These are phyloP conservation scores for Maniola jurtina DNA, from an alignment of 1,140 invertebrate genomes.

Conservation along the genomic window DNA sequence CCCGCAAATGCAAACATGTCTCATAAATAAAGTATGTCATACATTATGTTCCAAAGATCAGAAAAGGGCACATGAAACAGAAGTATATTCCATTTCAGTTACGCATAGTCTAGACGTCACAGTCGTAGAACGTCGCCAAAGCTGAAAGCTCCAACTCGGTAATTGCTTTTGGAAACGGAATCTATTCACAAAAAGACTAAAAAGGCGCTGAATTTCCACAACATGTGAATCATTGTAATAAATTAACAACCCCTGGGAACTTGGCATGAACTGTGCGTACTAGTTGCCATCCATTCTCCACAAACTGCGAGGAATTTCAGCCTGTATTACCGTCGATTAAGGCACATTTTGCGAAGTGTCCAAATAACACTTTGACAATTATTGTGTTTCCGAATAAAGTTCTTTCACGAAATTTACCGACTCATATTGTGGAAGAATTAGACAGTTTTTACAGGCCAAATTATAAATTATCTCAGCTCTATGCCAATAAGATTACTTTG, in stretches of 20 bases:
- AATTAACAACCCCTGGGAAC: constrained; percentile 30
- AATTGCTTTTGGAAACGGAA: constrained; percentile 35
- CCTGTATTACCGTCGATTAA: not conserved
- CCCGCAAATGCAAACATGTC: not conserved
- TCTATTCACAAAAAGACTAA: constrained; percentile 25
- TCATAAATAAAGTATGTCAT: not conserved
- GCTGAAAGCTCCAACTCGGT: constrained; percentile 26
- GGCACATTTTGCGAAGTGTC: not conserved
- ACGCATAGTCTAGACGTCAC: constrained; percentile 29
- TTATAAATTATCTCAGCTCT: not conserved
- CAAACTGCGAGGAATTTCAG: not conserved
- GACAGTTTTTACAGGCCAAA: not conserved
- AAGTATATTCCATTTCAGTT: constrained; percentile 15
- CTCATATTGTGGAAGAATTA: not conserved
- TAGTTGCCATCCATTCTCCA: constrained; percentile 2
- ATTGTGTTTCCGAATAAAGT: constrained; percentile 11
- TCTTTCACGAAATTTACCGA: constrained; percentile 8
- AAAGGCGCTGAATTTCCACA: constrained; percentile 22
- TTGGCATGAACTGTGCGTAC: constrained; percentile 29
- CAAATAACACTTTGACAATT: constrained; percentile 6
- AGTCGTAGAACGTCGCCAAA: constrained; percentile 29
- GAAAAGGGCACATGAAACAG: constrained; percentile 10
- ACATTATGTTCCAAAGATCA: not conserved
- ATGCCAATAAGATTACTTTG: not conserved
- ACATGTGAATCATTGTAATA: constrained; percentile 36